A percentile compares a stretch with the other conserved stretches of the same genome.
phyloP scores from a whole-genome alignment of 2,888 invertebrate species.

The Diaprepes abbreviatus region DNA sequence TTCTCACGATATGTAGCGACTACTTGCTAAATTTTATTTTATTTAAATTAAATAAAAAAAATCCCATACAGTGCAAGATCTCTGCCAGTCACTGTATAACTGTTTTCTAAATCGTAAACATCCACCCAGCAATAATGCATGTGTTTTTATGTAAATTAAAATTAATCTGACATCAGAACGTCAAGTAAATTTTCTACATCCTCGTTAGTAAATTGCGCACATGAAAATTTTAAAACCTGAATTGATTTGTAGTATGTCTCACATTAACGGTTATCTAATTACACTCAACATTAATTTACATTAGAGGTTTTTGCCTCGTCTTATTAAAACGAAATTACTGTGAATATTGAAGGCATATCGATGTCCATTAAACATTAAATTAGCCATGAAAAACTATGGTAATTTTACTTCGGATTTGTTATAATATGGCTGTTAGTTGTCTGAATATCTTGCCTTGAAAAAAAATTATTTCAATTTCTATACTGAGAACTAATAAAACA shows the following conservation, averaged over 20 bases:
- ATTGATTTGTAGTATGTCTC: slow-evolving; percentile 24
- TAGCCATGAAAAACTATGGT: slow-evolving; percentile 24
- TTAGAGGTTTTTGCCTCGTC: slow-evolving; percentile 12
- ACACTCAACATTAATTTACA: slow-evolving; percentile 28
- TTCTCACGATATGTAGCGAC: too few relatives aligned
- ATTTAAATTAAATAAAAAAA: too few relatives aligned
- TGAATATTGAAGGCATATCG: slow-evolving; percentile 24
- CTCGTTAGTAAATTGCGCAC: slow-evolving; percentile 20
- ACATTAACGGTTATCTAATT: slow-evolving; percentile 35
- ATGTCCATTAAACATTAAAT: slow-evolving; percentile 32
- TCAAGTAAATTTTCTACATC: slow-evolving; percentile 1
- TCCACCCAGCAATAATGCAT: too few relatives aligned
- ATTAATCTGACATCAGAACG: slow-evolving; percentile 1
- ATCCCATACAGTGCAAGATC: too few relatives aligned
- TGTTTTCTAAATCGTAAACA: too few relatives aligned
- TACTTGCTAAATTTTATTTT: too few relatives aligned
- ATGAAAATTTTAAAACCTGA: slow-evolving; percentile 4
- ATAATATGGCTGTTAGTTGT: too few relatives aligned
- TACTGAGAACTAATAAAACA: too few relatives aligned
- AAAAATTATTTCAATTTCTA: too few relatives aligned
- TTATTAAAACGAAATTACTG: slow-evolving; percentile 13
- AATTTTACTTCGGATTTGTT: slow-evolving; percentile 16
- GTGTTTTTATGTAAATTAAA: not conserved
- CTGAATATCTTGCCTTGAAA: too few relatives aligned
- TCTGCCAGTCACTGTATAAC: too few relatives aligned